Evolutionary conservation across 2,113 vertebrate species (phyloP).

Genomic region (Xenotilapia flavipinnis): DNA sequence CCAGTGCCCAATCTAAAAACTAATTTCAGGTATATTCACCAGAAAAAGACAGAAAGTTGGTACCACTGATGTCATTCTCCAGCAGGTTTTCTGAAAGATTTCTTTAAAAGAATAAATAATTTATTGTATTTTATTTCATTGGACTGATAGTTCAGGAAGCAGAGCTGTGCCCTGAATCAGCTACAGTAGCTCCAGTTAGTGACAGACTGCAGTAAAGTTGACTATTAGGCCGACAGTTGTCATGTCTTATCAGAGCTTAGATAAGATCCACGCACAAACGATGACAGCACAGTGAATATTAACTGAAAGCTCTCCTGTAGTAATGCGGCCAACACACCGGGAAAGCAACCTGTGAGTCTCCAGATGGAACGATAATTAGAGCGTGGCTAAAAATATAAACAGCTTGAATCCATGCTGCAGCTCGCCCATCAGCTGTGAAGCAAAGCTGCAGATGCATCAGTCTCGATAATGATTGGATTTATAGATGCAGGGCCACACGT

Average conservation of each 20-base stretch:
- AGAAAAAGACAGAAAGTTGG: neutral
- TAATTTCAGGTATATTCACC: neutral
- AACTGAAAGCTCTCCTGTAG: neutral
- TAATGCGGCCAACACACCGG: neutral
- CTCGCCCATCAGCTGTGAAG: neutral
- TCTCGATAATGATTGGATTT: neutral
- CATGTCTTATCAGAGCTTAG: neutral
- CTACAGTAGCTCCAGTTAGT: neutral
- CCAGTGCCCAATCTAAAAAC: neutral
- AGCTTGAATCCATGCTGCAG: neutral
- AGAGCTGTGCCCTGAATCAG: neutral
- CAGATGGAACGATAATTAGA: neutral
- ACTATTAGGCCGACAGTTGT: neutral
- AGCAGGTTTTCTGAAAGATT: neutral
- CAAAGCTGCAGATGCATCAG: neutral
- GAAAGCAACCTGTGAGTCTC: neutral
- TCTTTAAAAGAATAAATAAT: accelerated
- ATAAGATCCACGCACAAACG: neutral
- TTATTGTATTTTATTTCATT: neutral
- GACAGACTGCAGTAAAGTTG: neutral
- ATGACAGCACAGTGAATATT: neutral
- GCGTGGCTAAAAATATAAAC: neutral
- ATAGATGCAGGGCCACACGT: neutral
- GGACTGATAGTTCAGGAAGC: neutral
- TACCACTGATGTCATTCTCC: neutral